Evolutionary conservation across 2,797 vertebrate species (phyloP).

Genomic region (Ceryle rudis): DNA sequence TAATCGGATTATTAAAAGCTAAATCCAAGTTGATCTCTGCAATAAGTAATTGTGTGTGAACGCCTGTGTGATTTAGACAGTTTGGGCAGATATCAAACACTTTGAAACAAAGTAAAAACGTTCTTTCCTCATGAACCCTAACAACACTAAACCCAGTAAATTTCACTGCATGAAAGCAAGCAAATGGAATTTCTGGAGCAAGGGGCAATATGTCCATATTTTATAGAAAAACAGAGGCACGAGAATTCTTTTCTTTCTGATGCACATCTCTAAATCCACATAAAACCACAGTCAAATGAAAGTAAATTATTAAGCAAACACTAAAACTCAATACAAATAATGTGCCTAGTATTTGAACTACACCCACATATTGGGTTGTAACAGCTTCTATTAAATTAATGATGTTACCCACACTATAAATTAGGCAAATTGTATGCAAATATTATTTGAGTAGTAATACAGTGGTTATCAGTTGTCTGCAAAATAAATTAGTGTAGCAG

Average conservation of each 20-base stretch:
- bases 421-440: constrained; percentile 80
- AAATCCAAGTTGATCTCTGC: constrained; percentile 12
- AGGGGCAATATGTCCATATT: background rate
- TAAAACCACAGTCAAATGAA: constrained; percentile 41
- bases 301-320: constrained; percentile 49
- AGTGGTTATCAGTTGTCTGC: constrained; percentile 71
- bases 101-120: background rate
- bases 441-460: constrained; percentile 72
- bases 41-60: background rate
- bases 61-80: background rate
- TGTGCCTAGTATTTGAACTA: constrained; percentile 59
- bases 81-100: background rate
- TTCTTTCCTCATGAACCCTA: background rate
- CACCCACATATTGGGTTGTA: constrained; percentile 69
- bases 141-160: background rate
- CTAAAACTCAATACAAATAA: constrained; percentile 57
- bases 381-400: constrained; percentile 76
- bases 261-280: constrained; percentile 26
- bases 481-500: constrained; percentile 77
- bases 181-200: background rate
- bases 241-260: background rate
- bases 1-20: constrained; percentile 16
- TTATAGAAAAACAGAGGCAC: background rate
- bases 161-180: background rate
- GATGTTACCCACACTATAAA: constrained; percentile 71